Percentiles rank a stretch among this genome's conserved stretches.
Evolutionary conservation across 2,888 invertebrate genomes (phyloP).

Genomic region (Bedellia somnulentella): DNA sequence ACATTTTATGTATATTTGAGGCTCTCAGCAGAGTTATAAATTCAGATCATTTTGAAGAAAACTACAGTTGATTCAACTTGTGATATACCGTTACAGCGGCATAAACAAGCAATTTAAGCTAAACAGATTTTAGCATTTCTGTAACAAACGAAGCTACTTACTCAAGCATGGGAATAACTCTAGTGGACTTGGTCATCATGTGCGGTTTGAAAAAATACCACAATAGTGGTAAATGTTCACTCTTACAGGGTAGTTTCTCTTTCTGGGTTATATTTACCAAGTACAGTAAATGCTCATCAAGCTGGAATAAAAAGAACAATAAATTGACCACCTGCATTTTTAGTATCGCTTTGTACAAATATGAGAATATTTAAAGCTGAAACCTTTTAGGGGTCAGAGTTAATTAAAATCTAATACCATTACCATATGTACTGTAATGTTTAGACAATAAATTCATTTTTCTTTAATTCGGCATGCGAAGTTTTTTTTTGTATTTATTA

Average conservation of each 20-base stretch:
- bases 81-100: too few species aligned
- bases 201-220: constrained; percentile 73
- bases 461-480: too few species aligned
- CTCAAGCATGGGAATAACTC: constrained; percentile 75
- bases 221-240: constrained; percentile 62
- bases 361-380: neutral
- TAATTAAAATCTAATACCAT: neutral
- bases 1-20: neutral
- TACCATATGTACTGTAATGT: too few species aligned
- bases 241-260: constrained; percentile 50
- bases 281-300: constrained; percentile 61
- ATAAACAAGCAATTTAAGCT: neutral
- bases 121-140: too few species aligned
- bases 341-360: too few species aligned
- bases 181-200: constrained; percentile 58
- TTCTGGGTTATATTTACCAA: constrained; percentile 69
- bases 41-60: too few species aligned
- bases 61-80: too few species aligned
- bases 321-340: too few species aligned
- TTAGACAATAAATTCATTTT: too few species aligned
- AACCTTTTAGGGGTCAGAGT: neutral
- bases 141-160: constrained; percentile 40
- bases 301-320: constrained; percentile 23
- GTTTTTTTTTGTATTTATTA: too few species aligned
- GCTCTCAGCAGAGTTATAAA: neutral